Evolutionary conservation across 2,797 vertebrate species (phyloP).

Genomic region (Falco columbarius): DNA sequence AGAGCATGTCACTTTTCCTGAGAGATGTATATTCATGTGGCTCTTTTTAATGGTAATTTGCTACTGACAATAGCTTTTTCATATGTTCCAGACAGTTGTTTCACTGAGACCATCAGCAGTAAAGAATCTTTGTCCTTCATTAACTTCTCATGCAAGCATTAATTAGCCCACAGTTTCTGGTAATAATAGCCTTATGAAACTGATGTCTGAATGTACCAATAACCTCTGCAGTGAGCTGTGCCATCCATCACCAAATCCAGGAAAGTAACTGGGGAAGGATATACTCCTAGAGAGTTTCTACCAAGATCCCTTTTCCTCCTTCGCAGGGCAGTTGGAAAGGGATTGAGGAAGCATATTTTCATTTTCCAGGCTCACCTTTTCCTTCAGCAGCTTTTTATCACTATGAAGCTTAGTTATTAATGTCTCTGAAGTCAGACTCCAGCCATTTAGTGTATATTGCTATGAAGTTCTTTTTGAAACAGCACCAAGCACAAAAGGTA

Average conservation of each 20-base stretch:
- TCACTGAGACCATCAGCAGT: constrained; percentile 34
- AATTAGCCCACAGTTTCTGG: constrained; percentile 32
- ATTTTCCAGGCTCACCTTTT: not conserved
- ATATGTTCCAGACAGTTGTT: constrained; percentile 39
- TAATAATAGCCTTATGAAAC: constrained; percentile 10
- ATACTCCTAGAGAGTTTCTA: not conserved
- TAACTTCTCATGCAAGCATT: constrained; percentile 48
- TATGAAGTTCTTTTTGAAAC: not conserved
- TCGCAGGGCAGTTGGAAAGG: not conserved
- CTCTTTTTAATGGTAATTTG: constrained; percentile 24
- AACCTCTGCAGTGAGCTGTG: constrained; percentile 7
- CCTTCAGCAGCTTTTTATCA: not conserved
- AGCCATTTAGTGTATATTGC: not conserved
- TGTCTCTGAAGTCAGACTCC: not conserved
- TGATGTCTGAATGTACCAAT: not conserved
- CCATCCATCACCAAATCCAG: not conserved
- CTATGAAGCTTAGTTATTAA: not conserved
- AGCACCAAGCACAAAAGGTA: not conserved
- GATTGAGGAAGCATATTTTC: not conserved
- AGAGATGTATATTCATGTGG: not conserved
- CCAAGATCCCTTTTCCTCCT: not conserved
- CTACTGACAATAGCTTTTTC: constrained; percentile 39
- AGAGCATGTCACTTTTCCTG: not conserved
- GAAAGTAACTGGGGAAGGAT: not conserved
- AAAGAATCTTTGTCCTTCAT: constrained; percentile 47